Conservation (phyloP, 2,888 invertebrate species). For the Ligdia adustata region DNA sequence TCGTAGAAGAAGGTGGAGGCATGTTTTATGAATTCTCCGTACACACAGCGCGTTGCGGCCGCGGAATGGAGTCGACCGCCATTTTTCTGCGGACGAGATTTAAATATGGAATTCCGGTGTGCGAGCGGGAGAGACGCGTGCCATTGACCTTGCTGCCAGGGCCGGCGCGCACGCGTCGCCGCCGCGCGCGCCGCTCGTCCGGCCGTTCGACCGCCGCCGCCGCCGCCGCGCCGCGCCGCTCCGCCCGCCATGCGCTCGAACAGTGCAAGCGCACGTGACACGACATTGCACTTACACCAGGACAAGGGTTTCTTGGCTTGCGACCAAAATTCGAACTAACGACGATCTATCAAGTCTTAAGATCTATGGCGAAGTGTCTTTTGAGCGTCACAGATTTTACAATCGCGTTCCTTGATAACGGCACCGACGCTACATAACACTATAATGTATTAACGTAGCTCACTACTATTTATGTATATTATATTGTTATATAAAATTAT, state of each 20-base stretch:
- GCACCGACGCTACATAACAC: too few species aligned
- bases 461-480: too few species aligned
- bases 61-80: constrained; percentile 80
- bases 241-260: constrained; percentile 5
- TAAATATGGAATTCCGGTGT: constrained; percentile 85
- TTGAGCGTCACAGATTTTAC: too few species aligned
- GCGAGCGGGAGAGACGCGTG: constrained; percentile 82
- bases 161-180: constrained; percentile 70
- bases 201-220: constrained; percentile 42
- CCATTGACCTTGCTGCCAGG: constrained; percentile 81
- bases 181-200: constrained; percentile 46
- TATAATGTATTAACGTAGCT: too few species aligned
- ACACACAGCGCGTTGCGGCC: constrained; percentile 66
- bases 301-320: too few species aligned
- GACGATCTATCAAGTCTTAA: too few species aligned
- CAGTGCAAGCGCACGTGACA: constrained; percentile 40
- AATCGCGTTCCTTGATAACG: too few species aligned
- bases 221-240: constrained; percentile 1
- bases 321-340: too few species aligned
- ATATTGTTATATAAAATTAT: constrained; percentile 39
- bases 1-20: constrained; percentile 70
- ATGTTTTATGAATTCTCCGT: constrained; percentile 82
- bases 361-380: too few species aligned
- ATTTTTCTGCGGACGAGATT: constrained; percentile 84
- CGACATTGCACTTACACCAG: constrained; percentile 59